Evolutionary conservation across 2,113 vertebrate species (phyloP), one percentile per base, ranked within the genome.

Genomic region (Hepsetus odoe): DNA sequence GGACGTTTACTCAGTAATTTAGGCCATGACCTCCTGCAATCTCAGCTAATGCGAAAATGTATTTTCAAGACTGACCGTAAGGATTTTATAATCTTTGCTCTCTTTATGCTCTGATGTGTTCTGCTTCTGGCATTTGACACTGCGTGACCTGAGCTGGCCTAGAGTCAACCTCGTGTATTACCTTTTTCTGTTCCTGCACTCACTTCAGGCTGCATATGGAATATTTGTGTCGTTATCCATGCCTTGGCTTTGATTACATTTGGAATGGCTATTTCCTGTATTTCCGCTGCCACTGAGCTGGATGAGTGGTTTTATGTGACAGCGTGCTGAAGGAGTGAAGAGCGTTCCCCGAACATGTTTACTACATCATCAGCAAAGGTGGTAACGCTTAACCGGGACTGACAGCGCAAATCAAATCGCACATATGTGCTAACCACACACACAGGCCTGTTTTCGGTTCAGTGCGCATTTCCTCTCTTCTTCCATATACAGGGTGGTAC

Each of bases 321-420:
- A 33, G 33, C 5, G 46, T n/a, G 46, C 24, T 33, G 72, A 40
- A 62, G 32, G 9, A 69, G 44, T 59, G 72, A 79, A 22, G 32
- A 16, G 70, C 18, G 55, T 67, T 44, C 74, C 77, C 71, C 20
- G 28, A 62, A 53, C 69, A 56, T 66, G 64, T 79, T 75, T 66
- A 56, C 58, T 56, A 56, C 46, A 58, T 55, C 32, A 71, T 51
- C 79, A 35, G 73, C 51, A 40, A 44, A 42, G 49, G 84, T 85
- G 80, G 88, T 80, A 80, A 77, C 79, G 66, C 33, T 46, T 79
- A 72, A 87, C 67, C 53, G 86, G 82, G 67, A 81, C 82, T 66
- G 77, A 73, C 64, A 59, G 40, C 24, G 28, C 46, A 35, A 30
- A 32, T 32, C 33, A 64, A 33, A 14, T 10, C 59, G 1, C 6